Conservation (phyloP, 2,797 vertebrate genomes). For the Acropternis orthonyx region DNA sequence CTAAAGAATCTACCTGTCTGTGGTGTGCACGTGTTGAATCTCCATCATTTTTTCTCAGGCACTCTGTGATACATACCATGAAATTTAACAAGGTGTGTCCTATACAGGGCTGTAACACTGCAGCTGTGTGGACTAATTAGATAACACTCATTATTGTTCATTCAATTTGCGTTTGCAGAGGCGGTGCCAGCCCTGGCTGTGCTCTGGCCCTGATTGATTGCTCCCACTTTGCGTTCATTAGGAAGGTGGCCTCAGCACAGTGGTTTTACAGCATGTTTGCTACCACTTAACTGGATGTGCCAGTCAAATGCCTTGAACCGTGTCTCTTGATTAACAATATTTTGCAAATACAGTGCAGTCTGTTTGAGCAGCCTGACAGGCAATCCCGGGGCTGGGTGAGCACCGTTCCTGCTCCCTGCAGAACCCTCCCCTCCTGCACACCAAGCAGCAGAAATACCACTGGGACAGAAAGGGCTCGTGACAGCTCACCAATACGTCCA, state of each 20-base stretch:
- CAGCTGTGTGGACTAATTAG: constrained; percentile 60
- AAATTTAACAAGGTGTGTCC: constrained; percentile 54
- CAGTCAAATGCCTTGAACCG: constrained; percentile 11
- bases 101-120: background rate
- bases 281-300: background rate
- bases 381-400: rapidly evolving
- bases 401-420: background rate
- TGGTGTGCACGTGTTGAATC: background rate
- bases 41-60: background rate
- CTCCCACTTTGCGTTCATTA: background rate
- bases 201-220: constrained; percentile 12
- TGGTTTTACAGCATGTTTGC: constrained; percentile 23
- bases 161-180: constrained; percentile 39
- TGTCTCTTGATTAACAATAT: background rate
- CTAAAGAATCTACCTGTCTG: background rate
- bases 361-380: background rate
- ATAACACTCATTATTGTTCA: constrained; percentile 31
- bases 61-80: background rate
- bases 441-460: background rate
- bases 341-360: background rate
- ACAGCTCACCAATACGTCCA: background rate
- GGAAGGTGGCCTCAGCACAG: constrained; percentile 17
- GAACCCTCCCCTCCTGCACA: background rate
- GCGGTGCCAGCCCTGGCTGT: background rate
- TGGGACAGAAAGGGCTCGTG: background rate